Evolutionary conservation across 2,888 invertebrate species (phyloP).

Genomic region (Caenorhabditis sp.): DNA sequence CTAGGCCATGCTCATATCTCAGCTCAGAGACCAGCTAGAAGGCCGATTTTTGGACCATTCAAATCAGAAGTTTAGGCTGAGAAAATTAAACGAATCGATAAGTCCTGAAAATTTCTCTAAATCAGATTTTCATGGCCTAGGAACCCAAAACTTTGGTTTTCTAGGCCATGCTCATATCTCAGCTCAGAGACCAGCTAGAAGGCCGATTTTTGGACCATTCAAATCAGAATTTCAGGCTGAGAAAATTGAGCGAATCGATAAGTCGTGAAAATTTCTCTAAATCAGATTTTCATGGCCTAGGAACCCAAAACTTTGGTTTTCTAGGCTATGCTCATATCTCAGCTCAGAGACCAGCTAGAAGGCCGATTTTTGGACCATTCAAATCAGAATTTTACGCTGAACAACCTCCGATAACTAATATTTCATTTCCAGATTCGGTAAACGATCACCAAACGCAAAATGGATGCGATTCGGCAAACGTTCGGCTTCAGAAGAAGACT

Average conservation of each 20-base stretch:
- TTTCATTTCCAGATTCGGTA: constrained; percentile 62
- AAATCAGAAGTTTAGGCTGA: too few species aligned
- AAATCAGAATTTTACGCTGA: neutral
- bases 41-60: too few species aligned
- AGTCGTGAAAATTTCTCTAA: neutral
- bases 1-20: too few species aligned
- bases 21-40: too few species aligned
- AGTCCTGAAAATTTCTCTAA: too few species aligned
- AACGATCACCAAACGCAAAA: constrained; percentile 66
- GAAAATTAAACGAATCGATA: too few species aligned
- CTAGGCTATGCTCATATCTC: neutral
- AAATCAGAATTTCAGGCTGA: neutral
- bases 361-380: neutral
- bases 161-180: neutral
- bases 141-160: neutral
- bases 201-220: neutral
- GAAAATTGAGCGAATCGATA: neutral
- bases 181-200: too few species aligned
- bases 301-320: neutral
- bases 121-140: neutral
- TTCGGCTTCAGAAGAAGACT: neutral
- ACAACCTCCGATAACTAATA: neutral
- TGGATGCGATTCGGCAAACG: constrained; percentile 69
- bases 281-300: neutral
- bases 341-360: too few species aligned